Evolutionary conservation across 2,888 invertebrate genomes (phyloP), one percentile per base, ranked within the genome.

Genomic region (Kuschelorhynchus macadamiae): DNA sequence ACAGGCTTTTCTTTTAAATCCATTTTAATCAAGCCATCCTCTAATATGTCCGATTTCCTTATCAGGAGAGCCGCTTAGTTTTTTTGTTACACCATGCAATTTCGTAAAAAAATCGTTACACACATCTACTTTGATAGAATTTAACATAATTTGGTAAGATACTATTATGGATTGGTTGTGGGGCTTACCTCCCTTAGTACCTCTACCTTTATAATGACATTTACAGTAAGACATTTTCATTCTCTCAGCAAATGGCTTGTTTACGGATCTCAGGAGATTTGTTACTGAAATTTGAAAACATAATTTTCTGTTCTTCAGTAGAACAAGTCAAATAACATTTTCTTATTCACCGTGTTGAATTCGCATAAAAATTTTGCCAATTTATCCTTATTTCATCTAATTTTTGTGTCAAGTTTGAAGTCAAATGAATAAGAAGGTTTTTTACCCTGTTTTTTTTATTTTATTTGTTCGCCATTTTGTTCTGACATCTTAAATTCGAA

Each of bases 161-260:
- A 46, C 46, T 3, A 16, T 16, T 16, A 8, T 18, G 3, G 3
- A 2, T 16, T 16, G 17, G 17, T 46, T 16, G 14, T 46, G n/a
- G n/a, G n/a, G n/a, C n/a, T n/a, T n/a, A n/a, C n/a, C n/a, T n/a
- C 46, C 46, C 17, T 46, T 46, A 2, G 46, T 16, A 46, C 46
- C 46, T 11, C 46, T 46, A 8, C 46, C 46, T 46, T 46, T 46
- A 3, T 2, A 3, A 46, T 46, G 46, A 16, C 3, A 16, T 12
- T 46, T 46, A 12, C 46, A 46, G 4, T 46, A 3, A 3, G 46
- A 5, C 2, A 46, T 3, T 20, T 5, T 46, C 46, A 46, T 46
- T 5, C 46, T 5, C 3, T 46, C 46, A n/a, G 14, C 46, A 46
- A 2, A 46, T 3, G 2, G 14, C 46, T 46, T 46, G 46, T 16